Evolutionary conservation across 2,113 vertebrate species (phyloP).

Genomic region (Cromileptes altivelis): DNA sequence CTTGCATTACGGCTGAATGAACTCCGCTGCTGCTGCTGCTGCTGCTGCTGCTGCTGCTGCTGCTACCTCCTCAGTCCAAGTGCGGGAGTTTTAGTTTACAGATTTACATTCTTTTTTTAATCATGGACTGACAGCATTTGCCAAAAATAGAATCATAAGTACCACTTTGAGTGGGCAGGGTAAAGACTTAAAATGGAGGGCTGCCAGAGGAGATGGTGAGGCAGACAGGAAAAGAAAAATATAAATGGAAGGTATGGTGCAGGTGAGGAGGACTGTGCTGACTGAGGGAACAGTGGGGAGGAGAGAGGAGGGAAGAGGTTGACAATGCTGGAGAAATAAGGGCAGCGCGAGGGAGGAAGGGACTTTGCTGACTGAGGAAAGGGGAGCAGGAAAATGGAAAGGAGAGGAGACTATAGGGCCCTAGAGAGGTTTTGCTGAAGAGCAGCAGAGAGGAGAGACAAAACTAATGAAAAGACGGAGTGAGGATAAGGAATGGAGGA

Average conservation of each 20-base stretch:
- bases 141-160: conserved; percentile 53
- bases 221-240: neutral
- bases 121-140: conserved; percentile 48
- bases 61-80: conserved; percentile 21
- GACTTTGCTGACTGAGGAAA: conserved; percentile 44
- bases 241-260: neutral
- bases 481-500: conserved; percentile 10
- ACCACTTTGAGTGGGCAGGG: conserved; percentile 35
- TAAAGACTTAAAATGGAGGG: conserved; percentile 45
- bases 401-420: neutral
- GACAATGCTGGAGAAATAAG: conserved; percentile 22
- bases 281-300: neutral
- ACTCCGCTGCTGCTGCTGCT: conserved; percentile 26
- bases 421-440: conserved; percentile 29
- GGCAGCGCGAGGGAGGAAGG: neutral
- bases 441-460: neutral
- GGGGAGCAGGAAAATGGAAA: conserved; percentile 22
- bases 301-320: conserved; percentile 3
- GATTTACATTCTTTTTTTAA: conserved; percentile 38
- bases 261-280: conserved; percentile 21
- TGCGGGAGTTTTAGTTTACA: conserved; percentile 30
- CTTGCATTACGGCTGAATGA: conserved; percentile 40
- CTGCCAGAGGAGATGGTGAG: conserved; percentile 50
- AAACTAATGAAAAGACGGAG: conserved; percentile 30
- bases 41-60: conserved; percentile 13